Percentiles rank a stretch among this genome's conserved stretches.
Evolutionary conservation across 2,113 vertebrate species (phyloP).

Genomic region (Ictidomys tridecemlineatus): DNA sequence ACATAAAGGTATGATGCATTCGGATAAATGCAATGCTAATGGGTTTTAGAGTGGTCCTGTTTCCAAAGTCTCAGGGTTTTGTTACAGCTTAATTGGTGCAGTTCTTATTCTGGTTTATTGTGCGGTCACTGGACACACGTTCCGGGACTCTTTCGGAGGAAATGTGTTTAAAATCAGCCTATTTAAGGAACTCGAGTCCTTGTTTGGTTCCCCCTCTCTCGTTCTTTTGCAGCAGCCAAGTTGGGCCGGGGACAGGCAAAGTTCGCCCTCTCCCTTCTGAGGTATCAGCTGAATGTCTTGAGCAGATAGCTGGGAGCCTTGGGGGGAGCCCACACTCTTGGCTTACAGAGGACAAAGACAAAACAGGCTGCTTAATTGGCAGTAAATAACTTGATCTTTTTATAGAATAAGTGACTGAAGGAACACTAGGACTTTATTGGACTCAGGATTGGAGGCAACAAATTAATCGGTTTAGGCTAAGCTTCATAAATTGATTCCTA

Average conservation of each 20-base stretch:
- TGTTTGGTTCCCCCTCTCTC: conserved; percentile 72
- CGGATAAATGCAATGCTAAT: conserved; percentile 93
- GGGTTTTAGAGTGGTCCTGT: conserved; percentile 94
- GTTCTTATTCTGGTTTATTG: conserved; percentile 91
- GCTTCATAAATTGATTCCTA: conserved; percentile 91
- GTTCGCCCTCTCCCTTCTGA: conserved; percentile 82
- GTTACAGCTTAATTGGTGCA: conserved; percentile 93
- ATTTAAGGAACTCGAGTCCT: conserved; percentile 83
- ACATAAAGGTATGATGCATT: conserved; percentile 94
- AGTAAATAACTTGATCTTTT: conserved; percentile 93
- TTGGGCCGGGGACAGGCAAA: conserved; percentile 87
- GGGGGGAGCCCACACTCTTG: conserved; percentile 84
- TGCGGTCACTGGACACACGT: conserved; percentile 91
- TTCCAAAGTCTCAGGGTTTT: conserved; percentile 93
- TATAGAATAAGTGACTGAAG: conserved; percentile 90
- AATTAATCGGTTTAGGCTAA: conserved; percentile 91
- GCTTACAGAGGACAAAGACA: conserved; percentile 90
- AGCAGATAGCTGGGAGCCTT: conserved; percentile 86
- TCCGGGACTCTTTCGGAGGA: conserved; percentile 89
- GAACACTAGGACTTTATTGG: conserved; percentile 89
- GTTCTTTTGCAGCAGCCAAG: conserved; percentile 74
- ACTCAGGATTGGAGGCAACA: conserved; percentile 87
- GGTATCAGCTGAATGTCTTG: conserved; percentile 85
- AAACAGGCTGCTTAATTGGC: conserved; percentile 91
- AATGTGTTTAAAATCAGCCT: conserved; percentile 87